Percentiles rank a stretch among this genome's conserved stretches.
Conservation (phyloP, 1,140 invertebrate species). For the Kradibia gibbosae region DNA sequence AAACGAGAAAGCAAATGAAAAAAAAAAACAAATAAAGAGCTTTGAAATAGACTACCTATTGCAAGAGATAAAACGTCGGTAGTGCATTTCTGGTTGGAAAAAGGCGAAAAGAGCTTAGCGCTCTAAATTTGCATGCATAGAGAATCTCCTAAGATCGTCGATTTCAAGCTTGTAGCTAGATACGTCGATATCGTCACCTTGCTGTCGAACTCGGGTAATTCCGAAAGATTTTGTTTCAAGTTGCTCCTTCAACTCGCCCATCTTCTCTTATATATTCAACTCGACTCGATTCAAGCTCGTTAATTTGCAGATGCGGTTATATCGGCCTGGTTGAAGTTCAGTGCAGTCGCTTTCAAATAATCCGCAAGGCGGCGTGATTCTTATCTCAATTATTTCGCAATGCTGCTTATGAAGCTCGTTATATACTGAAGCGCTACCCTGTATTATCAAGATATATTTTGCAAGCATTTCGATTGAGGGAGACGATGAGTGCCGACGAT, state of each 20-base stretch:
- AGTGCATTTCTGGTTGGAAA: neutral
- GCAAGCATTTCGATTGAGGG: neutral
- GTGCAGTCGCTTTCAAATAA: constrained; percentile 7
- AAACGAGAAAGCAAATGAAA: constrained; percentile 8
- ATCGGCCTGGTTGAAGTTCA: neutral
- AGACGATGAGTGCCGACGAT: neutral
- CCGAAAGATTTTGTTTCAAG: constrained; percentile 21
- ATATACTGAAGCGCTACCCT: neutral
- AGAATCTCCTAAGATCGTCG: constrained; percentile 23
- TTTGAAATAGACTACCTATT: neutral
- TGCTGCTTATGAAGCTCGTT: constrained; percentile 24
- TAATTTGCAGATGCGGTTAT: constrained; percentile 26
- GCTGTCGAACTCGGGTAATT: constrained; percentile 38
- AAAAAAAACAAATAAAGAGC: neutral
- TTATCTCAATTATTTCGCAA: constrained; percentile 41
- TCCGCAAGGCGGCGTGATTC: constrained; percentile 24
- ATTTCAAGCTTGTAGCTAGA: neutral
- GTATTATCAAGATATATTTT: neutral
- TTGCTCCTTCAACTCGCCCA: neutral
- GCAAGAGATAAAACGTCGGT: constrained; percentile 2
- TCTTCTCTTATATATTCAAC: neutral
- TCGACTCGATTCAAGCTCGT: neutral
- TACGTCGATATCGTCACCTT: neutral
- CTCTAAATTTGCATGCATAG: constrained; percentile 34
- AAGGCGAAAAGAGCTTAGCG: constrained; percentile 8